phyloP scores from a whole-genome alignment of 2,113 vertebrate genomes.

The Macaca nemestrina region DNA sequence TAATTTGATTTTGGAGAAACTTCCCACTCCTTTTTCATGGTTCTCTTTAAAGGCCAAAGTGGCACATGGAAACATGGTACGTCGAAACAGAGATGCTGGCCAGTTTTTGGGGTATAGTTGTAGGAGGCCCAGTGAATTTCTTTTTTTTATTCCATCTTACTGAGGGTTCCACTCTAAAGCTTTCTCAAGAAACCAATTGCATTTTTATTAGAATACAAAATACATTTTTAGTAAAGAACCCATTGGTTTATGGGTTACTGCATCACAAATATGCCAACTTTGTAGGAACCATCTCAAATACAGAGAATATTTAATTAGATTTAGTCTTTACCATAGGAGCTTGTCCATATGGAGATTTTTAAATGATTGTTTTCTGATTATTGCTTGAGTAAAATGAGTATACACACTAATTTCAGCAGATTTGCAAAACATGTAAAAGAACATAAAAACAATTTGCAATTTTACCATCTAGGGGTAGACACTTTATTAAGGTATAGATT shows the following conservation, averaged over 20 bases:
- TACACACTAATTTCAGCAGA: background rate
- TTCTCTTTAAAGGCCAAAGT: background rate
- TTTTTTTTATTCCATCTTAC: background rate
- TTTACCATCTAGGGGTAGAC: background rate
- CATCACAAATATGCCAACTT: background rate
- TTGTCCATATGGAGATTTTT: background rate
- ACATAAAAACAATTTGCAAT: background rate
- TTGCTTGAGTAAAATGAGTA: background rate
- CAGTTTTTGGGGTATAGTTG: background rate
- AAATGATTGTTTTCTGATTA: slow-evolving; percentile 4
- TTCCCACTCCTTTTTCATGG: background rate
- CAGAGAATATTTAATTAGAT: slow-evolving; percentile 16
- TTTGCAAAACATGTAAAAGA: background rate
- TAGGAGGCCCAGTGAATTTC: background rate
- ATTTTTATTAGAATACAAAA: slow-evolving; percentile 41
- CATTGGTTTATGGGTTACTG: background rate
- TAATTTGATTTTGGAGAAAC: slow-evolving; percentile 52
- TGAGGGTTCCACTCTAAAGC: background rate
- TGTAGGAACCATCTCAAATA: background rate
- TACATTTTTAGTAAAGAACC: background rate
- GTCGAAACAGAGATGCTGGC: background rate
- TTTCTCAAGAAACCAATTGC: background rate
- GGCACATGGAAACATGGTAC: no score
- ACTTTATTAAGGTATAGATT: slow-evolving; percentile 1
- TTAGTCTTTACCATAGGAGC: slow-evolving; percentile 13